Evolutionary conservation across 2,113 vertebrate species (phyloP), one percentile per base, ranked within the genome.

Genomic region (Apaloderma vittatum): DNA sequence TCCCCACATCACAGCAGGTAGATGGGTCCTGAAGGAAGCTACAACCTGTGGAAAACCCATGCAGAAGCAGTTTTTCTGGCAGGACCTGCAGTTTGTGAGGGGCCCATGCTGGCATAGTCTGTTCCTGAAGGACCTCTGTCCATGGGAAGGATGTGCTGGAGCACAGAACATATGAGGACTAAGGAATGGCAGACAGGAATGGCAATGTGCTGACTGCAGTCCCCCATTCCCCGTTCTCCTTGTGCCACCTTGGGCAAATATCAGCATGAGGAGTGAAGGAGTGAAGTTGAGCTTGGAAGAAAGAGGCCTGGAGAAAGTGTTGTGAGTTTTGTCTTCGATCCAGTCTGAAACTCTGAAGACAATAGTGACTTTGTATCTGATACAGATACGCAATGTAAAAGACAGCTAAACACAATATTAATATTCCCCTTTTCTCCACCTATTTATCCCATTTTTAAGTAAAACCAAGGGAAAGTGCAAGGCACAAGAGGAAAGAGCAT

Each of bases 211-310:
- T 46, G 22, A 49, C 4, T 1, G 0, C 40, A 51, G 24, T 5
- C 3, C 8, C 16, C 32, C 36, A 13, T 27, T 75, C 15, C 22
- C 26, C 9, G 13, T 54, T 21, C 15, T 68, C 6, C 14, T 11
- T 1, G 0, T 37, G 8, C 9, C 0, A 1, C n/a, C 57, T 67
- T 27, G 21, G 3, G 3, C 3, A 18, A 11, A 6, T 24, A 12
- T 75, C 34, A 51, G 8, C 3, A 5, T 30, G 14, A 36, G 49
- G 17, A 84, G 70, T 13, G 32, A 61, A 46, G 18, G 4, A 23
- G 7, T 30, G 15, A 61, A 86, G 46, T 4, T 22, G 36, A 72
- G 18, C 29, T 19, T 67, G 29, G 43, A 26, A 61, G 27, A 67
- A 76, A 17, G 12, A 12, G 2, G 0, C 1, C 12, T 12, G 1